A percentile compares a stretch with the other conserved stretches of the same genome.
These are phyloP conservation scores for Acleris literana DNA, from an alignment of 2,888 invertebrate genomes.

Conservation along the genomic window DNA sequence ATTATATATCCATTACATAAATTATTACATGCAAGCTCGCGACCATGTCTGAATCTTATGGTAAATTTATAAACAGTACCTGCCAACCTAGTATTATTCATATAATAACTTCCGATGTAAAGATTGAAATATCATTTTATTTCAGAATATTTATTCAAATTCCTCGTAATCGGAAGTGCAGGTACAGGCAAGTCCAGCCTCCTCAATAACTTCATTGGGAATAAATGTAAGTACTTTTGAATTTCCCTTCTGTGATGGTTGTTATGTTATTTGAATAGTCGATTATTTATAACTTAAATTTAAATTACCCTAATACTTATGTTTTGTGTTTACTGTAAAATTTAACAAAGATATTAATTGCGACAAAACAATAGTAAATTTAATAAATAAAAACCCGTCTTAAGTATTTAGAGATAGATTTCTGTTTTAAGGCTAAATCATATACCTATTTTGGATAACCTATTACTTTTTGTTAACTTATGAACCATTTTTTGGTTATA, in stretches of 20 bases:
- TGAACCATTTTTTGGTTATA: constrained; percentile 57
- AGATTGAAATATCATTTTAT: constrained; percentile 1
- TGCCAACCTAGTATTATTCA: too few species aligned
- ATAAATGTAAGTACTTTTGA: constrained; percentile 88
- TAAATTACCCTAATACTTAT: too few species aligned
- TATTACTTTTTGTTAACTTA: background rate
- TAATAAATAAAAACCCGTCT: too few species aligned
- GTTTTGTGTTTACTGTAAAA: too few species aligned
- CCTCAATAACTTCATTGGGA: constrained; percentile 92
- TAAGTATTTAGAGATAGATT: background rate
- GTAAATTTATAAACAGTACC: background rate
- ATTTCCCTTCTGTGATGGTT: background rate
- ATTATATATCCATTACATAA: background rate
- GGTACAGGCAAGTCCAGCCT: constrained; percentile 93
- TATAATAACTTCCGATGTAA: too few species aligned
- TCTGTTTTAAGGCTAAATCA: too few species aligned
- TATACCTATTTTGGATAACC: too few species aligned
- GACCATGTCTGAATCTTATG: background rate
- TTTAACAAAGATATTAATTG: too few species aligned
- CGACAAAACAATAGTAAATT: too few species aligned
- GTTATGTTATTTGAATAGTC: background rate
- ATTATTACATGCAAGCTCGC: background rate
- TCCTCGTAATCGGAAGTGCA: constrained; percentile 92
- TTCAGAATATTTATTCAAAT: constrained; percentile 93
- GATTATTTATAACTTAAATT: too few species aligned